Evolutionary conservation across 2,797 vertebrate genomes (phyloP), one percentile per base, ranked within the genome.

Genomic region (Acomys russatus): DNA sequence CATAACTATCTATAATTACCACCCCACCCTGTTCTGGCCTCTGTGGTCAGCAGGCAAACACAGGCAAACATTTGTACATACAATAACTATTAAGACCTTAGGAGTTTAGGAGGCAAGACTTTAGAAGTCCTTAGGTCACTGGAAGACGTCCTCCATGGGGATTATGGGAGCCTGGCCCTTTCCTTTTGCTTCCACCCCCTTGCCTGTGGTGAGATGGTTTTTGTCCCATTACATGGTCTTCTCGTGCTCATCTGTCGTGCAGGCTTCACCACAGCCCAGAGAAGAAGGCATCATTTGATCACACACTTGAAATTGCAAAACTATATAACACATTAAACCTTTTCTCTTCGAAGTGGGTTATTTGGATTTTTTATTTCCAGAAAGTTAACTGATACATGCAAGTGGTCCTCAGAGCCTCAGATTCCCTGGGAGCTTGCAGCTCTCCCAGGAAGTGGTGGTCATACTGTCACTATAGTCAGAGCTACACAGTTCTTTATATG

Each of bases 221-320:
- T 79, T 63, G 22, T 5, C 3, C 1, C 3, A 63, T 4, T 28
- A 2, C 18, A 18, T 0, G 0, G 38, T 63, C 23, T 25, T 2
- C 35, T 9, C 33, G 30, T 54, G 23, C 44, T 63, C 44, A 44
- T 4, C 44, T 44, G 44, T 44, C 44, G 4, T 71, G 33, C 20
- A 15, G 76, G 35, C 15, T 51, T 51, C 23, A 18, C 33, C 64
- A 73, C 0, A 56, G 63, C 11, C 33, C 54, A 88, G 64, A 73
- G 61, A 63, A 66, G 28, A 78, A 59, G 20, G 30, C 22, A 56
- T 15, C 30, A 14, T 68, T 63, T 2, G 30, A 15, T 88, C 64
- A 80, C 33, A 71, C 23, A 73, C 33, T 61, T 28, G 14, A 38
- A 71, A 59, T 25, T 71, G 35, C 23, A 35, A 79, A 87, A 70